phyloP scores from a whole-genome alignment of 2,113 vertebrate genomes.

The Leucoraja erinaceus region DNA sequence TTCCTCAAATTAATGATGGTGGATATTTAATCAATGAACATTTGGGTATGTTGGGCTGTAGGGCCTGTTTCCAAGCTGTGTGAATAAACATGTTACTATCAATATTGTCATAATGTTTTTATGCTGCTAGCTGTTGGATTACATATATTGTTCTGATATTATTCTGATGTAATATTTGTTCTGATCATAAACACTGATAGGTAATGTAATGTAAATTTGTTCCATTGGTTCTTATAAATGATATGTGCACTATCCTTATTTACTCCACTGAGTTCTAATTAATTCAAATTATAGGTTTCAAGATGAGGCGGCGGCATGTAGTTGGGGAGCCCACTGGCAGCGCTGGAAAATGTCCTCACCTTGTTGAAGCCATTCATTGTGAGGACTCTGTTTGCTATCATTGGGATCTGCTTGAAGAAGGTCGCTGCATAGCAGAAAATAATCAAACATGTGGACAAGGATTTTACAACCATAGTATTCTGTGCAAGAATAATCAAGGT shows the following conservation, averaged over 20 bases:
- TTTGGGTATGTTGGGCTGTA: too few species aligned
- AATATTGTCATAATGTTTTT: neutral
- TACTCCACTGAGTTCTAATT: neutral
- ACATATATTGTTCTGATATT: too few species aligned
- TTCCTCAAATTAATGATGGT: neutral
- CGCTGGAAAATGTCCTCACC: slow-evolving; percentile 64
- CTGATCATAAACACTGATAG: neutral
- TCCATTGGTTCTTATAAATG: neutral
- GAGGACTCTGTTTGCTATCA: slow-evolving; percentile 73
- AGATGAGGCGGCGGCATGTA: slow-evolving; percentile 68
- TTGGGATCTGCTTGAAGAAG: slow-evolving; percentile 64
- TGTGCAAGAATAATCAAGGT: slow-evolving; percentile 72
- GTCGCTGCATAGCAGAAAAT: slow-evolving; percentile 57
- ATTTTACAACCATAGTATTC: slow-evolving; percentile 55
- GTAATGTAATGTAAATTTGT: neutral
- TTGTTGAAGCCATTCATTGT: slow-evolving; percentile 77
- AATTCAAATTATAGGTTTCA: slow-evolving; percentile 64
- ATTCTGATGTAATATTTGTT: too few species aligned
- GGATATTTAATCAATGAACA: neutral
- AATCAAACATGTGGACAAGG: slow-evolving; percentile 73
- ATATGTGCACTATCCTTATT: neutral
- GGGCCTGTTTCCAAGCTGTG: too few species aligned
- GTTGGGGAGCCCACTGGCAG: slow-evolving; percentile 56
- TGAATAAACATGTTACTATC: neutral
- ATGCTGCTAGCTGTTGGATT: too few species aligned